Conservation (phyloP, 2,888 invertebrate genomes). For the Clivina fossor region DNA sequence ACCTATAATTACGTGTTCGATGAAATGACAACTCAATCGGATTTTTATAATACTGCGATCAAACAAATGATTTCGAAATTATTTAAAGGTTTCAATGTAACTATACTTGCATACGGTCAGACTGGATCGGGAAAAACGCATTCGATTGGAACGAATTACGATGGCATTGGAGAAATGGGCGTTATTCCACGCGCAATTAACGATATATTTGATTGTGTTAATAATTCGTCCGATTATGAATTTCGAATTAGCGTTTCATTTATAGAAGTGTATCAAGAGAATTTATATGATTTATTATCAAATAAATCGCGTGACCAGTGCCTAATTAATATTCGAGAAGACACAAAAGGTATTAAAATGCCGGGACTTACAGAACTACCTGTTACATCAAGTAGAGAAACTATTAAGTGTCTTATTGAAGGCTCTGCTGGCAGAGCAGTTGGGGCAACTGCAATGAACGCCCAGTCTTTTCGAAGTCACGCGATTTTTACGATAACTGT, state of each 20-base stretch:
- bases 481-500: conserved; percentile 83
- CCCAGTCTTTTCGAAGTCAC: conserved; percentile 84
- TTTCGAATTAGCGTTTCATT: conserved; percentile 79
- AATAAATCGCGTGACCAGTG: conserved; percentile 68
- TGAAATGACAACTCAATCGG: conserved; percentile 66
- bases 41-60: conserved; percentile 74
- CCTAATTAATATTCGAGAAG: conserved; percentile 80
- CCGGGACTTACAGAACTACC: conserved; percentile 67
- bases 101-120: conserved; percentile 92
- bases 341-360: conserved; percentile 63
- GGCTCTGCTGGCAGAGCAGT: conserved; percentile 80
- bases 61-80: conserved; percentile 70
- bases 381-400: conserved; percentile 65
- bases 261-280: conserved; percentile 88
- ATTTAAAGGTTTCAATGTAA: conserved; percentile 91
- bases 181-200: conserved; percentile 84
- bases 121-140: conserved; percentile 94
- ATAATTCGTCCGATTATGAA: conserved; percentile 61
- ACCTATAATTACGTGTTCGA: conserved; percentile 84
- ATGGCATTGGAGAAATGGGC: conserved; percentile 68
- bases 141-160: conserved; percentile 86
- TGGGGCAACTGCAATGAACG: conserved; percentile 91
- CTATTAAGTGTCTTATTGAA: conserved; percentile 65
- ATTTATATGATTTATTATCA: conserved; percentile 79
- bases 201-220: conserved; percentile 74